These are phyloP conservation scores for Dicrurus megarhynchus DNA, from an alignment of 2,113 vertebrate genomes.

Conservation along the genomic window DNA sequence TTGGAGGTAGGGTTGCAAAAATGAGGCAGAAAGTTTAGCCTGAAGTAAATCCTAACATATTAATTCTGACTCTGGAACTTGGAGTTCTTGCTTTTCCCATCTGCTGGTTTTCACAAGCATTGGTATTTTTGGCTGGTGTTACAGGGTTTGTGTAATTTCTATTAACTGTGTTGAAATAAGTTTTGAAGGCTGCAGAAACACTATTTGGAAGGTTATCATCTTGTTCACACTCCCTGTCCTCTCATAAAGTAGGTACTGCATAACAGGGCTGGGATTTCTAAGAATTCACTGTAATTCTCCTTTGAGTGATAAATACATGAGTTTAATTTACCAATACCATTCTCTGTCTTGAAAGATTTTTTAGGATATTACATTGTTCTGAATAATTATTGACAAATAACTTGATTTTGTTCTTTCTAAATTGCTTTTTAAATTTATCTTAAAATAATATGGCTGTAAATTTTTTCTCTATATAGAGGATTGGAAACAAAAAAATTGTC, in stretches of 20 bases:
- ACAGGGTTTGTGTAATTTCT: constrained; percentile 40
- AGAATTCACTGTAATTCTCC: neutral
- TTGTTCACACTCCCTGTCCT: neutral
- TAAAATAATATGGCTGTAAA: neutral
- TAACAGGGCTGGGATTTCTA: neutral
- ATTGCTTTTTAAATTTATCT: neutral
- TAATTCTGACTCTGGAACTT: constrained; percentile 4
- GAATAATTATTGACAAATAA: neutral
- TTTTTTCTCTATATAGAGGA: neutral
- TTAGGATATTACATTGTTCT: neutral
- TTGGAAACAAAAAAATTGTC: neutral
- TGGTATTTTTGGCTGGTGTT: constrained; percentile 45
- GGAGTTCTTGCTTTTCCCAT: constrained; percentile 38
- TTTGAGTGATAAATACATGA: neutral
- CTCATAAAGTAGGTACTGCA: neutral
- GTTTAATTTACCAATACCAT: neutral
- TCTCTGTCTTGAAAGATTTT: neutral
- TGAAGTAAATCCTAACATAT: neutral
- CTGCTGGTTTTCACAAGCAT: constrained; percentile 53
- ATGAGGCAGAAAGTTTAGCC: neutral
- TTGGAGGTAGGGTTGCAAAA: neutral
- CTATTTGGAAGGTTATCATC: constrained; percentile 4
- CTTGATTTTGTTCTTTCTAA: neutral
- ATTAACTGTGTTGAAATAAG: constrained; percentile 45
- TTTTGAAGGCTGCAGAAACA: constrained; percentile 22